Evolutionary conservation across 2,888 invertebrate genomes (phyloP).

Genomic region (Himalopsyche japonica): DNA sequence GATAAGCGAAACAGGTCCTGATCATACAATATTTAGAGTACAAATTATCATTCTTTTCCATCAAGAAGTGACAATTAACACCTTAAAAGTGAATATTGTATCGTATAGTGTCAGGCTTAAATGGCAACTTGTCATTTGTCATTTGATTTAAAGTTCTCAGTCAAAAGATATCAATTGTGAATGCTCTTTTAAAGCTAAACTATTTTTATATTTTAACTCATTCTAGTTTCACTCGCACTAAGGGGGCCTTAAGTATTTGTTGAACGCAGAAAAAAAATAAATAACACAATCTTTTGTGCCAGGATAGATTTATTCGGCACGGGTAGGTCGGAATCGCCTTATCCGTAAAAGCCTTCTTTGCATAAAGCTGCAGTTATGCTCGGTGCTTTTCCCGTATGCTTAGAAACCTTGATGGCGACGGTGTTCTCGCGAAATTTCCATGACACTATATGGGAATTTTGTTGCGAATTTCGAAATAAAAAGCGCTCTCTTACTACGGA

Average conservation of each 20-base stretch:
- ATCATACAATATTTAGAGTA: too few relatives aligned
- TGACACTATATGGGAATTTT: background rate
- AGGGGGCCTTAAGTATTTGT: background rate
- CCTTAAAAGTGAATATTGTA: too few relatives aligned
- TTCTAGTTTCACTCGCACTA: background rate
- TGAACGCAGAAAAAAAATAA: background rate
- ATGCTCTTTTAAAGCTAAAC: background rate
- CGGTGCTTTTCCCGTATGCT: slow-evolving; percentile 4
- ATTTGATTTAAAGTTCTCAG: background rate
- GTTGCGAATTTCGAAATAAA: background rate
- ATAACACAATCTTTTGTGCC: background rate
- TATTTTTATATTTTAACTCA: background rate
- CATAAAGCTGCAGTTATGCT: slow-evolving; percentile 27
- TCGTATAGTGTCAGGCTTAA: too few relatives aligned
- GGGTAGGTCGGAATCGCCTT: slow-evolving; percentile 10
- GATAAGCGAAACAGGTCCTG: too few relatives aligned
- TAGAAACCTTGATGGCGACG: background rate
- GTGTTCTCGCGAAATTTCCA: slow-evolving; percentile 2
- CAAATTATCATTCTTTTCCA: too few relatives aligned
- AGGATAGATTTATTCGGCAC: slow-evolving; percentile 4
- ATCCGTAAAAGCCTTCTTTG: slow-evolving; percentile 22
- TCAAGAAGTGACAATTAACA: too few relatives aligned
- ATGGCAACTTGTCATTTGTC: too few relatives aligned
- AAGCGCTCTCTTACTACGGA: background rate
- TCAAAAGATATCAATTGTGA: background rate